phyloP scores from a whole-genome alignment of 2,113 vertebrate species.

The Mormyrus iriodes region DNA sequence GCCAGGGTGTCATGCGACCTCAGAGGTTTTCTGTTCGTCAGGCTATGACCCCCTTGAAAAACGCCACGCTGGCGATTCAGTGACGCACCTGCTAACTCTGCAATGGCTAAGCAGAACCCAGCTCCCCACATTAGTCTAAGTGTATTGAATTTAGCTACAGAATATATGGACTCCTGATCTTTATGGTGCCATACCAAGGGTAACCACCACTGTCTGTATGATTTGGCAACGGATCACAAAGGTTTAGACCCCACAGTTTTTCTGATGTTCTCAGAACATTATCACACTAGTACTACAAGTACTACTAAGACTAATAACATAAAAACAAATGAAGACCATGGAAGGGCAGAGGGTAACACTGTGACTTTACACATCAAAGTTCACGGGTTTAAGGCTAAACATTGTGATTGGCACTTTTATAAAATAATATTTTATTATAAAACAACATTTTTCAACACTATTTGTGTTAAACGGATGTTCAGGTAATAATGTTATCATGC shows the following conservation, averaged over 20 bases:
- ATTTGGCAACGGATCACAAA: not conserved
- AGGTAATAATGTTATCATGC: not conserved
- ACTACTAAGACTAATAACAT: not conserved
- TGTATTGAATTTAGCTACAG: not conserved
- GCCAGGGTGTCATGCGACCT: not conserved
- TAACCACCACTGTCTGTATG: not conserved
- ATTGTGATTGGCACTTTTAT: not conserved
- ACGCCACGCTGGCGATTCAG: conserved; percentile 4
- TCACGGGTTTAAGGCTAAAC: not conserved
- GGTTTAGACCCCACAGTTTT: not conserved
- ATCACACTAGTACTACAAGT: not conserved
- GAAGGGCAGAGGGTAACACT: not conserved
- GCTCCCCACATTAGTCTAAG: not conserved
- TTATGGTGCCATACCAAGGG: not conserved
- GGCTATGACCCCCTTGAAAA: not conserved
- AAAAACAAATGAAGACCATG: not conserved
- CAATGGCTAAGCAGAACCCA: conserved; percentile 11
- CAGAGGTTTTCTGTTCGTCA: not conserved
- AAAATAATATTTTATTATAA: not conserved
- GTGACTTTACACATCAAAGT: not conserved
- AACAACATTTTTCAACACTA: not conserved
- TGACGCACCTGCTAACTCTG: not conserved
- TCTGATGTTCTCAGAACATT: not conserved
- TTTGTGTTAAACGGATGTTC: not conserved
- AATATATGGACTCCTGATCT: not conserved